These are phyloP conservation scores for Coenonympha glycerion DNA, from an alignment of 2,888 invertebrate species.

Conservation along the genomic window DNA sequence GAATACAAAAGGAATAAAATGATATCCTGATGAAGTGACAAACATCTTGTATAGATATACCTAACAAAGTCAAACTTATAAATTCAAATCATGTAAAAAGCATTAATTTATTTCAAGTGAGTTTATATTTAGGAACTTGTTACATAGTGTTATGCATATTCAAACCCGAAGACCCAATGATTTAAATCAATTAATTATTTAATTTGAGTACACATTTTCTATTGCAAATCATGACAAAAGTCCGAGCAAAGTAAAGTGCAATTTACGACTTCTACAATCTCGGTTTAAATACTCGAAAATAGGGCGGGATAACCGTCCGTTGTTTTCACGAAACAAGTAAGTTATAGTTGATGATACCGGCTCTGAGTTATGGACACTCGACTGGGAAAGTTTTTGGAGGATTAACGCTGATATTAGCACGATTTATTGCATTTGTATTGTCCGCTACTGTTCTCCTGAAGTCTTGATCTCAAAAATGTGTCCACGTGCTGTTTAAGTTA, in stretches of 20 bases:
- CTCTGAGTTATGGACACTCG: constrained; percentile 48
- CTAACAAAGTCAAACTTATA: too few relatives aligned
- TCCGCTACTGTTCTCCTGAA: constrained; percentile 37
- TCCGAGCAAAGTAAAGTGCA: constrained; percentile 22
- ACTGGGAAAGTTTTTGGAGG: constrained; percentile 44
- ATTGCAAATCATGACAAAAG: constrained; percentile 4
- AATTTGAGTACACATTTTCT: too few relatives aligned
- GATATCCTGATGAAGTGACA: too few relatives aligned
- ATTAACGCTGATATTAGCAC: constrained; percentile 50
- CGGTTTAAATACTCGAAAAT: constrained; percentile 37
- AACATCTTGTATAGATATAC: too few relatives aligned
- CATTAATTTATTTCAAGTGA: too few relatives aligned
- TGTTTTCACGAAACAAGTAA: constrained; percentile 48
- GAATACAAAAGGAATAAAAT: too few relatives aligned
- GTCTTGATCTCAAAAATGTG: constrained; percentile 3
- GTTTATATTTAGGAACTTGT: too few relatives aligned
- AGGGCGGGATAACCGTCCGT: constrained; percentile 38
- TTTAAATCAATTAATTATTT: too few relatives aligned
- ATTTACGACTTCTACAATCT: constrained; percentile 27
- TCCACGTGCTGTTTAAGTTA: not conserved
- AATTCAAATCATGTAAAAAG: too few relatives aligned
- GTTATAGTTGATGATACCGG: constrained; percentile 41
- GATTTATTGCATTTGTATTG: constrained; percentile 52
- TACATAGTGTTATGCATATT: too few relatives aligned
- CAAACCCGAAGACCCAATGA: too few relatives aligned